phyloP scores from a whole-genome alignment of 2,113 vertebrate genomes.

The Chamaea fasciata region DNA sequence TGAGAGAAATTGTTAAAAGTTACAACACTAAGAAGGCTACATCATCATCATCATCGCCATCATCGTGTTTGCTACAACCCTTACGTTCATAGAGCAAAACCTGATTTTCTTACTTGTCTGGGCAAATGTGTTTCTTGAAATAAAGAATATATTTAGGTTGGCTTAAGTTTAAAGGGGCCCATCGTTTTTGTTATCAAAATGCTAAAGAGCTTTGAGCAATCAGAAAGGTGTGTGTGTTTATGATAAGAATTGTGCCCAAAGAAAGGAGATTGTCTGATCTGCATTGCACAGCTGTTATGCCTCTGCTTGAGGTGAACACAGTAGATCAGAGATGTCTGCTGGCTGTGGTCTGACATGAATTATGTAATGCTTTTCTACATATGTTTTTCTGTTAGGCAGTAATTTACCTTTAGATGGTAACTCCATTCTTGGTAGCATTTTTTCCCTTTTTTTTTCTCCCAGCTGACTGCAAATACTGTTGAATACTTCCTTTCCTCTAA shows the following conservation, averaged over 20 bases:
- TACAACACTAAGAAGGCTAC: not conserved
- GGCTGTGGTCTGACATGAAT: not conserved
- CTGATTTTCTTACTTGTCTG: not conserved
- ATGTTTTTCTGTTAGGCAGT: not conserved
- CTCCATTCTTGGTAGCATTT: not conserved
- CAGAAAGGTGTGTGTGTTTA: not conserved
- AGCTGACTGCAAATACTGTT: not conserved
- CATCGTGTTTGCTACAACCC: not conserved
- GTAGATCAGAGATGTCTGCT: not conserved
- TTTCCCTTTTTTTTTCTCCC: not conserved
- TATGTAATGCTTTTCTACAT: not conserved
- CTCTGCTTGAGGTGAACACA: not conserved
- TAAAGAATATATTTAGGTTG: not conserved
- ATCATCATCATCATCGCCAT: not conserved
- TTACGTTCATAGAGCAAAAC: not conserved
- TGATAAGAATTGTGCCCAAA: not conserved
- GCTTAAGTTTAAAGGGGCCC: not conserved
- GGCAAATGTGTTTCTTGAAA: not conserved
- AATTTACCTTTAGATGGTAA: not conserved
- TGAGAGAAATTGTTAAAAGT: not conserved
- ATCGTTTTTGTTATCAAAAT: not conserved
- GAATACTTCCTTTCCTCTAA: not conserved
- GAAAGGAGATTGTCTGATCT: not conserved
- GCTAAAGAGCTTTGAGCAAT: not conserved
- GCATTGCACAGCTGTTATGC: not conserved